These are phyloP conservation scores for Geopemphigus sp. DNA, from an alignment of 1,140 invertebrate genomes.

Conservation along the genomic window DNA sequence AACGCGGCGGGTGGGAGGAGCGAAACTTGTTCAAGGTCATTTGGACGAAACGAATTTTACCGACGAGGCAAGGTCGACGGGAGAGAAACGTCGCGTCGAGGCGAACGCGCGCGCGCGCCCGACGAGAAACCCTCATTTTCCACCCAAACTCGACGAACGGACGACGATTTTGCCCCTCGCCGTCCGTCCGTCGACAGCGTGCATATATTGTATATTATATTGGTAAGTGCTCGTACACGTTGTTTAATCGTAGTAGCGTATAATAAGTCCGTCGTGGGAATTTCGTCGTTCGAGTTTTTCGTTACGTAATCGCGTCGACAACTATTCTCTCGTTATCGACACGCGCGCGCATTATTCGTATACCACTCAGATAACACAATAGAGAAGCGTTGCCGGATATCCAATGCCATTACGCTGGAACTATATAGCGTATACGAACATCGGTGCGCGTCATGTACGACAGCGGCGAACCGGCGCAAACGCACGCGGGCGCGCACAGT, in stretches of 20 bases:
- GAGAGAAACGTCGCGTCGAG: not conserved
- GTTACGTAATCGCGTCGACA: constrained; percentile 4
- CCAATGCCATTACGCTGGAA: constrained; percentile 19
- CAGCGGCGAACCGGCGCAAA: not conserved
- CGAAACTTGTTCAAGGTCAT: constrained; percentile 29
- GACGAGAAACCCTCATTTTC: no score
- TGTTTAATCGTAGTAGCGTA: no score
- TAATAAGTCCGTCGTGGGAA: constrained; percentile 18
- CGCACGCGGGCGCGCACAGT: not conserved
- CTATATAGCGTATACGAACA: no score
- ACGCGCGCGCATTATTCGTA: not conserved
- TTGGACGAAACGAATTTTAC: not conserved
- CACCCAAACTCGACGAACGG: no score
- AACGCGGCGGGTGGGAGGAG: not conserved
- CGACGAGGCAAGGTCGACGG: not conserved
- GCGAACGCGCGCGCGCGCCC: no score
- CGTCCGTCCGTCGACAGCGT: no score
- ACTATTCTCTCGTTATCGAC: constrained; percentile 6
- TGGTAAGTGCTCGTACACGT: not conserved
- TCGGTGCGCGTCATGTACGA: not conserved
- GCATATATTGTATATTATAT: no score
- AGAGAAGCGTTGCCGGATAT: constrained; percentile 6
- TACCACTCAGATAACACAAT: constrained; percentile 4
- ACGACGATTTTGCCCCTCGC: no score
- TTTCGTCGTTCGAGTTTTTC: constrained; percentile 19